A percentile compares a stretch with the other conserved stretches of the same genome.
phyloP scores from a whole-genome alignment of 1,140 invertebrate species.

The Papilio aristodemus region DNA sequence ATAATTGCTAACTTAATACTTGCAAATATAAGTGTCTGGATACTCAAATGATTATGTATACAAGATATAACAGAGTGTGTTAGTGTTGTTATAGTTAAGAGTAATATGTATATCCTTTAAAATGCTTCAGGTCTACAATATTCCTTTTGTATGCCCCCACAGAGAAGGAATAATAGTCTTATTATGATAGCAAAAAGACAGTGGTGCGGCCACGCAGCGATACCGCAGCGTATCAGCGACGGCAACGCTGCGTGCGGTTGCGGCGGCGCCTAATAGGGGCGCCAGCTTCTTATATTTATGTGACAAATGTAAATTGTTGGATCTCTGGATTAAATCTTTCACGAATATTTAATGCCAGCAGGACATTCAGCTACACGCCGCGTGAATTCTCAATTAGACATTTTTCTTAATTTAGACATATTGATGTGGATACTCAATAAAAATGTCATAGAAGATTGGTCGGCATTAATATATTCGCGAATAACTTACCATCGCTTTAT shows the following conservation, averaged over 20 bases:
- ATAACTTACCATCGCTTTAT: constrained; percentile 39
- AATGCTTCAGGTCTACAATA: too few species aligned
- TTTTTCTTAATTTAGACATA: constrained; percentile 51
- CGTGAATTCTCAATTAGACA: constrained; percentile 58
- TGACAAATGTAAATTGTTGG: constrained; percentile 70
- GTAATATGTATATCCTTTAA: too few species aligned
- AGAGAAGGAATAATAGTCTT: too few species aligned
- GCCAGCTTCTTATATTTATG: constrained; percentile 71
- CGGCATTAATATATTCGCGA: constrained; percentile 37
- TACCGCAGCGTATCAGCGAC: constrained; percentile 32
- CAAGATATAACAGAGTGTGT: too few species aligned
- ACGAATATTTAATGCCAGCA: constrained; percentile 61
- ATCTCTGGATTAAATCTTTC: constrained; percentile 53
- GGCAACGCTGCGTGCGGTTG: constrained; percentile 40
- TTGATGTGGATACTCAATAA: constrained; percentile 46
- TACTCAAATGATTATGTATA: background rate
- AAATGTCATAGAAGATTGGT: constrained; percentile 47
- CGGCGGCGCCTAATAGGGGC: constrained; percentile 62
- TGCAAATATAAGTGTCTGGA: background rate
- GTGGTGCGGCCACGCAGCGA: too few species aligned
- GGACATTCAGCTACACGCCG: constrained; percentile 46
- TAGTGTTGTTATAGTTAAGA: constrained; percentile 34
- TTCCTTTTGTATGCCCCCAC: too few species aligned
- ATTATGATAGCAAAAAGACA: too few species aligned
- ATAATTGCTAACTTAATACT: too few species aligned